phyloP scores from a whole-genome alignment of 2,797 vertebrate genomes.

The Sarcophilus harrisii region DNA sequence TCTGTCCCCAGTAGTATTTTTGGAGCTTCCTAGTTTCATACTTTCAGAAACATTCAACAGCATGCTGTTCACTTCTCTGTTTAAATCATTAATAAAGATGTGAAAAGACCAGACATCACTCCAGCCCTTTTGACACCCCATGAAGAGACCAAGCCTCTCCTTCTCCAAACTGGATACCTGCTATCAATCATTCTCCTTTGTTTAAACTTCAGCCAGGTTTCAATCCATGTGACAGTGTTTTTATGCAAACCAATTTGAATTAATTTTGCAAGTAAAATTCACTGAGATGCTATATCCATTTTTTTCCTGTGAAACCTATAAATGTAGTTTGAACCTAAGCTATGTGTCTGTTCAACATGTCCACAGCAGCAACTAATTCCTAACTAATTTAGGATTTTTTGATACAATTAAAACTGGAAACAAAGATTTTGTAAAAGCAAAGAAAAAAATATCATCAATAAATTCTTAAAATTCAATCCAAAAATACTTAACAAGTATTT shows the following conservation, averaged over 20 bases:
- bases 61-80: not conserved
- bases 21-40: not conserved
- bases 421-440: not conserved
- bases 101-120: not conserved
- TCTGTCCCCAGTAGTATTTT: not conserved
- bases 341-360: not conserved
- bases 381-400: not conserved
- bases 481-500: not conserved
- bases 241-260: not conserved
- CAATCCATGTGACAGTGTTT: not conserved
- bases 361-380: not conserved
- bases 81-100: not conserved
- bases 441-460: not conserved
- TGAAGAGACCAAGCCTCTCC: not conserved
- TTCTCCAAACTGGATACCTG: not conserved
- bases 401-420: not conserved
- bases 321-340: not conserved
- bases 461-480: not conserved
- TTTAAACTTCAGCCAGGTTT: not conserved
- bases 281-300: not conserved
- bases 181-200: slow-evolving; percentile 13
- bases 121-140: not conserved
- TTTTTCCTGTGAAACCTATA: not conserved
- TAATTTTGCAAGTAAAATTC: not conserved
- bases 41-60: not conserved